phyloP scores from a whole-genome alignment of 2,888 invertebrate species.

The Polyommatus icarus region DNA sequence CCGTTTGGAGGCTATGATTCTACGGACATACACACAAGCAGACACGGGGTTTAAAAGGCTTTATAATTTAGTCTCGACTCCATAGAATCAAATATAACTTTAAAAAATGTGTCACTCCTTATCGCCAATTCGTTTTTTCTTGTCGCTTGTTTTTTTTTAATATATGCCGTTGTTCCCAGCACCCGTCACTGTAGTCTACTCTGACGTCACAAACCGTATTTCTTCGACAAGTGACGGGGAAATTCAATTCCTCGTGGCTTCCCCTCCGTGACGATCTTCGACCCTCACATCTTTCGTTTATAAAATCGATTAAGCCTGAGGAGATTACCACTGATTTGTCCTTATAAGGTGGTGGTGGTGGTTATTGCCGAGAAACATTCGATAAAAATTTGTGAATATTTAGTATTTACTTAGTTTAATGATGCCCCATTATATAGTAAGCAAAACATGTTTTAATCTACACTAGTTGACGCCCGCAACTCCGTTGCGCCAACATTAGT shows the following conservation, averaged over 20 bases:
- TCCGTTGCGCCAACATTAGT: too few species aligned
- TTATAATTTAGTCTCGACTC: too few species aligned
- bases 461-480: too few species aligned
- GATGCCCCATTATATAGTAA: too few species aligned
- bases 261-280: background rate
- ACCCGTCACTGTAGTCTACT: background rate
- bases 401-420: background rate
- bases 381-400: background rate
- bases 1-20: too few species aligned
- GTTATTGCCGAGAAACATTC: too few species aligned
- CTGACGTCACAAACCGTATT: background rate
- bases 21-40: too few species aligned
- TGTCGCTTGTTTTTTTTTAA: background rate
- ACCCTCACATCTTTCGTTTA: background rate
- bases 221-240: slow-evolving; percentile 5
- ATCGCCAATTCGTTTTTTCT: background rate
- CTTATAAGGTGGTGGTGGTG: too few species aligned
- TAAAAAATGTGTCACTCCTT: background rate
- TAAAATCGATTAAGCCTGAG: background rate
- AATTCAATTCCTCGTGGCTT: slow-evolving; percentile 8
- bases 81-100: too few species aligned
- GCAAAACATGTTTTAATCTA: too few species aligned
- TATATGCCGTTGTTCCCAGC: background rate
- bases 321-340: background rate
- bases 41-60: too few species aligned